Conservation (phyloP, 2,113 vertebrate genomes). For the Typhlomys cinereus region DNA sequence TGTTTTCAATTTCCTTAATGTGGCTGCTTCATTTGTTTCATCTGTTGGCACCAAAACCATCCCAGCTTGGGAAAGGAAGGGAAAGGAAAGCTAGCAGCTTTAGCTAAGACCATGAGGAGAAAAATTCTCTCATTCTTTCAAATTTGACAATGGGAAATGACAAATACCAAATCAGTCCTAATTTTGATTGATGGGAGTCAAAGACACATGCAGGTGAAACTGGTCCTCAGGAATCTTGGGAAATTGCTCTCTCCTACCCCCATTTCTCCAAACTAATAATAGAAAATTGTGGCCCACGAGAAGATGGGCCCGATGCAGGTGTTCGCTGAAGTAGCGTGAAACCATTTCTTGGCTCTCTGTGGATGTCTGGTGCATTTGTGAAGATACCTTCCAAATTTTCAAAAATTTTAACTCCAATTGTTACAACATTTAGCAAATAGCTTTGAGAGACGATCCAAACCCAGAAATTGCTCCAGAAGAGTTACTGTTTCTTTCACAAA, state of each 20-base stretch:
- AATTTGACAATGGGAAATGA: slow-evolving; percentile 58
- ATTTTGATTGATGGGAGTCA: slow-evolving; percentile 80
- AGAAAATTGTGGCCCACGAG: slow-evolving; percentile 78
- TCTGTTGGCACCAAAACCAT: slow-evolving; percentile 59
- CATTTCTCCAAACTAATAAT: slow-evolving; percentile 75
- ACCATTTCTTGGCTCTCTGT: neutral
- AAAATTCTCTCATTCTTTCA: slow-evolving; percentile 35
- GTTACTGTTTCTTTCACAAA: neutral
- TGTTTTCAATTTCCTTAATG: slow-evolving; percentile 80
- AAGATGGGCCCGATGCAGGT: slow-evolving; percentile 55
- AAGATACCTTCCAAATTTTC: slow-evolving; percentile 37
- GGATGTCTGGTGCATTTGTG: neutral
- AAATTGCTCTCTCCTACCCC: slow-evolving; percentile 76
- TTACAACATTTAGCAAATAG: slow-evolving; percentile 13
- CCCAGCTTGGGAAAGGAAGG: slow-evolving; percentile 52
- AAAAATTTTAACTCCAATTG: neutral
- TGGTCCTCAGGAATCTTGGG: slow-evolving; percentile 75
- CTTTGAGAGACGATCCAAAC: neutral
- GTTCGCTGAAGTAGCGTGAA: slow-evolving; percentile 11
- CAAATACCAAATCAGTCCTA: slow-evolving; percentile 69
- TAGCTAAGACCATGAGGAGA: slow-evolving; percentile 23
- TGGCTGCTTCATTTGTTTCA: slow-evolving; percentile 73
- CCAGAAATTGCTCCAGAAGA: slow-evolving; percentile 8
- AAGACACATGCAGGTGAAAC: slow-evolving; percentile 73
- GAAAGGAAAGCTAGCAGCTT: slow-evolving; percentile 13